These are phyloP conservation scores for Chaenodraco wilsoni DNA, from an alignment of 2,797 vertebrate species.

Conservation along the genomic window DNA sequence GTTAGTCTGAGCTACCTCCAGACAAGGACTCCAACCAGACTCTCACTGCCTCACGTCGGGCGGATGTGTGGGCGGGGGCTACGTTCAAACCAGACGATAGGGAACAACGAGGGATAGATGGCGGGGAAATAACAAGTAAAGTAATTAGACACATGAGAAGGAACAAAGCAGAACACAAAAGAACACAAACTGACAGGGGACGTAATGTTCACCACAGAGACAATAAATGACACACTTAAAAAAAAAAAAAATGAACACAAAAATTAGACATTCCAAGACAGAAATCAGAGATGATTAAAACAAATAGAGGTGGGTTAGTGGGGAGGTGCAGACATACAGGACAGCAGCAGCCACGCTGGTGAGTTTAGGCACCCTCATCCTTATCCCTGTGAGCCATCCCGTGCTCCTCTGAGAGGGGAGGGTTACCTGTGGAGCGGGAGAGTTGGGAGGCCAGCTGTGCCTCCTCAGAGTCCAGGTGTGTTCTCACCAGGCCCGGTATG, in stretches of 20 bases:
- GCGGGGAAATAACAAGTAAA: conserved; percentile 72
- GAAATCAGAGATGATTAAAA: conserved; percentile 50
- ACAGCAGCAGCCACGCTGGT: conserved; percentile 57
- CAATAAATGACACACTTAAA: conserved; percentile 53
- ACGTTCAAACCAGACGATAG: conserved; percentile 81
- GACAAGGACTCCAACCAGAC: conserved; percentile 98
- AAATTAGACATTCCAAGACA: conserved; percentile 70
- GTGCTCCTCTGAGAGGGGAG: conserved; percentile 49
- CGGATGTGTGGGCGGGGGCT: conserved; percentile 92
- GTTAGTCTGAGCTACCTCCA: conserved; percentile 92
- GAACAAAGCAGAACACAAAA: conserved; percentile 65
- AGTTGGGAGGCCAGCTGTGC: conserved; percentile 82
- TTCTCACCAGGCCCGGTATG: conserved; percentile 86
- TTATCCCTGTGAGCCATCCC: conserved; percentile 23
- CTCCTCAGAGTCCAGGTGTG: conserved; percentile 85
- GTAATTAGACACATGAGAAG: conserved; percentile 78
- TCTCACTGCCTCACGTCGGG: conserved; percentile 93
- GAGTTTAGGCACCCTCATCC: conserved; percentile 34
- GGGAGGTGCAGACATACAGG: conserved; percentile 42
- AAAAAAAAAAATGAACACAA: conserved; percentile 57
- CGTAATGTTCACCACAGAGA: conserved; percentile 39
- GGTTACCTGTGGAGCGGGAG: conserved; percentile 93
- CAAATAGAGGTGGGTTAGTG: conserved; percentile 68
- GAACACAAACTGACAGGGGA: conserved; percentile 55
- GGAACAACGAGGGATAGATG: conserved; percentile 68